These are phyloP conservation scores for Lycophotia porphyrea DNA, from an alignment of 2,888 invertebrate genomes.

Conservation along the genomic window DNA sequence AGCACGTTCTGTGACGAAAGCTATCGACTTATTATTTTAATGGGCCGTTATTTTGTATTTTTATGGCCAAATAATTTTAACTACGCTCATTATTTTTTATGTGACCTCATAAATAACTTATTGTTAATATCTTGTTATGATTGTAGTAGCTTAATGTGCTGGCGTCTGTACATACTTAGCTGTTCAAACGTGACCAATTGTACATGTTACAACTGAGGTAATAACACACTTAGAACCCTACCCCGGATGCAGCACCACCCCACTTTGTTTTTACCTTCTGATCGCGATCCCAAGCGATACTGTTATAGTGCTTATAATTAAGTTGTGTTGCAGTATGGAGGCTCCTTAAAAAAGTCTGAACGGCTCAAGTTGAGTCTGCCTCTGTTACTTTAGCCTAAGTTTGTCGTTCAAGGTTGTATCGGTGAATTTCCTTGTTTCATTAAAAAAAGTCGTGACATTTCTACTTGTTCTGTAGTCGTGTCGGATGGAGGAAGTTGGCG, in stretches of 20 bases:
- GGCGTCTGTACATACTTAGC: conserved; percentile 1
- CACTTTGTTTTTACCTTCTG: background rate
- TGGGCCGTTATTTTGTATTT: background rate
- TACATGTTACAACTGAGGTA: background rate
- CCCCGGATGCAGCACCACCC: background rate
- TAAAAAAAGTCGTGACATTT: conserved; percentile 20
- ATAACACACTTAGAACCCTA: background rate
- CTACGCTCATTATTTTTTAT: conserved; percentile 13
- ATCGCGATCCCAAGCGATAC: background rate
- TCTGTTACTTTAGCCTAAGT: conserved; percentile 11
- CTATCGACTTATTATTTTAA: background rate
- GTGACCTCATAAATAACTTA: background rate
- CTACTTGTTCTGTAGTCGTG: conserved; percentile 32
- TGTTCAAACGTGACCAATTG: conserved; percentile 15
- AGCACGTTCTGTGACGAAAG: conserved; percentile 13
- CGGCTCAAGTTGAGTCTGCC: too few relatives aligned
- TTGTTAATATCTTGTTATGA: background rate
- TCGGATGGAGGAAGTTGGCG: conserved; percentile 38
- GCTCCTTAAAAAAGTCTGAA: background rate
- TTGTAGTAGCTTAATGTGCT: too few relatives aligned
- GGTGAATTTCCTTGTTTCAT: conserved; percentile 30
- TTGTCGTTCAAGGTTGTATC: conserved; percentile 18
- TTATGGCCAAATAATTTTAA: conserved; percentile 3
- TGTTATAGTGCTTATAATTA: background rate
- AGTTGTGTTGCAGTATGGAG: background rate